Evolutionary conservation across 2,113 vertebrate genomes (phyloP), one percentile per base, ranked within the genome.

Genomic region (Psittacula cyanocephala): DNA sequence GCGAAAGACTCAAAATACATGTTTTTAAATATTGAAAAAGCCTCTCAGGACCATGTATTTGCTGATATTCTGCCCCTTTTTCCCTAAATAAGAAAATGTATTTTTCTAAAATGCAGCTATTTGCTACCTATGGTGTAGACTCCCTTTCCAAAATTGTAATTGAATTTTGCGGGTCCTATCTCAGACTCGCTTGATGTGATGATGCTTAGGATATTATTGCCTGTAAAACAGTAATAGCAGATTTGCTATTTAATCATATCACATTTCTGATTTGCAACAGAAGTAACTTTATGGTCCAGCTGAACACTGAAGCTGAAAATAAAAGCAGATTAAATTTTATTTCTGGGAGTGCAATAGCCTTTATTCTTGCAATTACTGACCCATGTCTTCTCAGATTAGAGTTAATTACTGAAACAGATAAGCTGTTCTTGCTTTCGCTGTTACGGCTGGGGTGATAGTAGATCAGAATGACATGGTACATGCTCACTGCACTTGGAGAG

Each of bases 371-470:
- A 92, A 50, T 91, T 94, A 86, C 20, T 84, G 69, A 85, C 46
- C 59, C 60, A 12, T 81, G 90, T 89, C 92, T 72, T 84, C 52
- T 81, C 41, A 52, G 76, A 81, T 94, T 81, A 93, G 76, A 89
- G 39, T 72, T 93, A 95, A 92, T 95, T 91, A 84, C 83, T 52
- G n/a, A 47, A 84, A 92, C 77, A 81, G 72, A 81, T 60, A 90
- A 91, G 43, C 60, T 77, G 37, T 41, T 83, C 57, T 83, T 81
- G 53, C 79, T 86, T 90, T 75, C 65, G 17, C n/a, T 76, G 69
- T 88, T 88, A 20, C 33, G 52, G 44, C 46, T 37, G 16, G 16
- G n/a, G 25, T 5, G 20, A 57, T 53, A 23, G 20, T 57, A 80
- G 65, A 86, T 71, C 60, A 27, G 28, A 57, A 13, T 41, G 72